These are phyloP conservation scores for Lydus trimaculatus DNA, from an alignment of 2,888 invertebrate species.

Conservation along the genomic window DNA sequence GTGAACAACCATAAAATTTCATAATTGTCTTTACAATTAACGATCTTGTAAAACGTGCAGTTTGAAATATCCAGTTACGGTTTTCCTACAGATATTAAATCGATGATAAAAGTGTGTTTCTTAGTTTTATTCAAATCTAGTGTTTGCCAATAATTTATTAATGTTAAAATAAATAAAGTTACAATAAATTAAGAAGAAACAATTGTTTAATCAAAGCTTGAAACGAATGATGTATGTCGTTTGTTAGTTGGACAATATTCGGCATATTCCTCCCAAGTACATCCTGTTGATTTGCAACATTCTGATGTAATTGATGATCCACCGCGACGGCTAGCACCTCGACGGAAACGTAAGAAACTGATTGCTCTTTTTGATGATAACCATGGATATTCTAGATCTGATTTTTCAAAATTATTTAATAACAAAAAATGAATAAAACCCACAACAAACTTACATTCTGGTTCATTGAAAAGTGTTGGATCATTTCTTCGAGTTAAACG, in stretches of 20 bases:
- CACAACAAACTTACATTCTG: slow-evolving; percentile 5
- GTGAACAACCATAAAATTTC: too few relatives aligned
- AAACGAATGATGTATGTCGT: slow-evolving; percentile 51
- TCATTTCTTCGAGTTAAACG: slow-evolving; percentile 62
- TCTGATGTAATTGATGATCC: slow-evolving; percentile 65
- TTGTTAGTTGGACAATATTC: slow-evolving; percentile 70
- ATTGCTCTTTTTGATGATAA: slow-evolving; percentile 54
- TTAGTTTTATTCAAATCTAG: neutral
- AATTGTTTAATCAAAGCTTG: slow-evolving; percentile 16
- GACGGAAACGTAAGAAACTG: slow-evolving; percentile 51
- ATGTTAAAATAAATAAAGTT: neutral
- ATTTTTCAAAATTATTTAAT: slow-evolving; percentile 19
- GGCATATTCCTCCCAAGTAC: slow-evolving; percentile 72
- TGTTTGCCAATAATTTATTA: neutral
- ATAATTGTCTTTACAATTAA: too few relatives aligned
- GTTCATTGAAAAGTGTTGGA: slow-evolving; percentile 14
- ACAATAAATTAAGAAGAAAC: neutral
- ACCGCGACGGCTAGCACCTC: slow-evolving; percentile 50
- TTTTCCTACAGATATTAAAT: too few relatives aligned
- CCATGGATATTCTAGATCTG: slow-evolving; percentile 56
- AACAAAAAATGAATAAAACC: neutral
- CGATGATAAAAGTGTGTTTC: too few relatives aligned
- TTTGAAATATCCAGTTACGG: too few relatives aligned
- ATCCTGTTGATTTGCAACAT: slow-evolving; percentile 66
- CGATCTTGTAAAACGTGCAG: too few relatives aligned